These are phyloP conservation scores for Chiridota heheva DNA, from an alignment of 35 echinoderm and acorn worm genomes.

Conservation along the genomic window DNA sequence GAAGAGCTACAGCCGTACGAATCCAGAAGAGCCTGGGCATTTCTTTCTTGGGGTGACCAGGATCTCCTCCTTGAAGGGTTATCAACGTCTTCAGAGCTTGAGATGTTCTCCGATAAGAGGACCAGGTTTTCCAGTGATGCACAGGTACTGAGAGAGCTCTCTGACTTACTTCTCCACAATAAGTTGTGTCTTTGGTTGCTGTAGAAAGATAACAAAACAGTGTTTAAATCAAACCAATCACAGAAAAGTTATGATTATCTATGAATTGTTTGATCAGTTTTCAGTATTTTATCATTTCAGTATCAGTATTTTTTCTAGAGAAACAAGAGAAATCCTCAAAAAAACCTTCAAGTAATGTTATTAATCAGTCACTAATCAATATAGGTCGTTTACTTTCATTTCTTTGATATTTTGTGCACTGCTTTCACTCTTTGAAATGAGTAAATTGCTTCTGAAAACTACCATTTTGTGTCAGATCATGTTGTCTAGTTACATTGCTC, in stretches of 20 bases:
- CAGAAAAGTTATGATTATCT: background rate
- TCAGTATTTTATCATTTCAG: background rate
- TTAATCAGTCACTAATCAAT: too few species aligned
- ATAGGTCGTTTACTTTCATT: too few species aligned
- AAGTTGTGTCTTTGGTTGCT: conserved; percentile 85
- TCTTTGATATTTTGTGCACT: too few species aligned
- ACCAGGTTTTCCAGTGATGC: conserved; percentile 61
- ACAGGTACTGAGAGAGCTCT: conserved; percentile 72
- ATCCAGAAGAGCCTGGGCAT: conserved; percentile 33
- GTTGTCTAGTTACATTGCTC: too few species aligned
- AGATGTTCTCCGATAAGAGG: background rate
- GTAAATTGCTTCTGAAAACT: too few species aligned
- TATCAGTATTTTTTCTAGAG: too few species aligned
- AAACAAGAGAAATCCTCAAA: too few species aligned
- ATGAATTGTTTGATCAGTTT: background rate
- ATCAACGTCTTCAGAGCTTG: conserved; percentile 55
- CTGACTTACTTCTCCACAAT: conserved; percentile 91
- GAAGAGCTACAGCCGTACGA: background rate
- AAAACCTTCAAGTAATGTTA: too few species aligned
- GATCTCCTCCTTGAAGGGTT: conserved; percentile 44
- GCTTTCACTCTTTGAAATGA: too few species aligned
- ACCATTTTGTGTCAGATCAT: too few species aligned
- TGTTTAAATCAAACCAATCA: background rate
- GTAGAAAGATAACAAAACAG: background rate
- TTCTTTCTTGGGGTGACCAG: conserved; percentile 58